phyloP scores from a whole-genome alignment of 1,140 invertebrate species.

The Pseudomyrmex flavicornis region DNA sequence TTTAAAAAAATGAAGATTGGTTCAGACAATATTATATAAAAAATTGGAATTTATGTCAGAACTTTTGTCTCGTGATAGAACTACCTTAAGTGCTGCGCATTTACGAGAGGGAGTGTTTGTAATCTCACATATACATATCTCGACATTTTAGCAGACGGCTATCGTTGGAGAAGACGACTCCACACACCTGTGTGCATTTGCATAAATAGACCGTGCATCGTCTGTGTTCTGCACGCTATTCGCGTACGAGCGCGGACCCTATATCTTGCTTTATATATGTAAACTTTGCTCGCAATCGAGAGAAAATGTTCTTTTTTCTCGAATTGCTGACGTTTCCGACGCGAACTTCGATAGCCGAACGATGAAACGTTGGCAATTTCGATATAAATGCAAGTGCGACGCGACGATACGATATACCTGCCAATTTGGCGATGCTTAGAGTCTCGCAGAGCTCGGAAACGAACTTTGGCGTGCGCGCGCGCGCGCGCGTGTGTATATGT shows the following conservation, averaged over 20 bases:
- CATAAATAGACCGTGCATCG: slow-evolving; percentile 42
- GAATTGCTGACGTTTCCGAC: background rate
- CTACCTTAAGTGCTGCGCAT: slow-evolving; percentile 1
- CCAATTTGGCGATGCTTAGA: slow-evolving; percentile 24
- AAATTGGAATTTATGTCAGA: too few relatives aligned
- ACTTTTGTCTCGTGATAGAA: too few relatives aligned
- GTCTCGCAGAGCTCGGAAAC: background rate
- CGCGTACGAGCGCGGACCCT: background rate
- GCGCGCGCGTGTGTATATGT: background rate
- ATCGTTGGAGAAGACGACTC: slow-evolving; percentile 29
- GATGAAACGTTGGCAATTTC: background rate
- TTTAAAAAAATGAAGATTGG: too few relatives aligned
- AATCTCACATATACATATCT: slow-evolving; percentile 6
- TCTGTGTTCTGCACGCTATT: slow-evolving; percentile 2
- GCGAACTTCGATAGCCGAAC: background rate
- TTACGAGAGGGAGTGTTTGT: background rate
- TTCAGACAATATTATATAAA: too few relatives aligned
- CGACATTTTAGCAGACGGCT: slow-evolving; percentile 30
- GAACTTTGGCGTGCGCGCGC: too few relatives aligned
- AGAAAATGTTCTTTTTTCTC: background rate
- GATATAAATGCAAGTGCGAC: background rate
- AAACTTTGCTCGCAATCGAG: background rate
- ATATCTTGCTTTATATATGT: too few relatives aligned
- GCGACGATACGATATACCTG: background rate
- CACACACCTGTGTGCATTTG: slow-evolving; percentile 41